Evolutionary conservation across 1,140 invertebrate species (phyloP), one percentile per base, ranked within the genome.

Genomic region (Sarcophaga peregrina): DNA sequence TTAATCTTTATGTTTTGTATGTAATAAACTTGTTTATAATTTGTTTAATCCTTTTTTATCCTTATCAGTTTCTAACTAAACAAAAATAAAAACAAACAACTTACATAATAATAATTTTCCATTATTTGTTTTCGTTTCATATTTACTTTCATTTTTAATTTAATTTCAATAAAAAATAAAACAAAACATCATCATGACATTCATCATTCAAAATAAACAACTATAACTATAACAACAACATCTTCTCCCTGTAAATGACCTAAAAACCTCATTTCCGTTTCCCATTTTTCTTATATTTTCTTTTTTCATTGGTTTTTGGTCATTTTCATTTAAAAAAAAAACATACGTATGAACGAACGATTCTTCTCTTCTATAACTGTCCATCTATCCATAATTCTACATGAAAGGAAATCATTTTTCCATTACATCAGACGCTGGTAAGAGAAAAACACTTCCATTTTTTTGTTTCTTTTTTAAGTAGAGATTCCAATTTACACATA

Each of bases 401-500:
- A 58, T 58, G 54, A 58, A 88, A 96, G 95, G 92, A 95, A 95
- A 93, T 95, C 95, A 88, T 95, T 96, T 87, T 93, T 96, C 90
- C 94, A 95, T 91, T 95, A 95, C 87, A 94, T 96, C 85, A 95
- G 96, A 91, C 95, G 95, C 90, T 96, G 95, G 95, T 96, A 92
- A 95, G 95, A 88, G 91, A 20, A 84, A 83, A 83, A 50, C 10
- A 73, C 47, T 82, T 45, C n/a, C 47, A 46, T 82, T 25, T 48
- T 74, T 20, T n/a, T n/a, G n/a, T n/a, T n/a, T n/a, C n/a, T n/a
- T 11, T n/a, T 25, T 80, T 81, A 37, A 37, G 25, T 37, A 37
- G 25, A 37, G 25, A 37, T 37, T 45, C 3, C n/a, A 73, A 73
- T 62, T 82, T 58, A 37, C 54, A 58, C 54, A 7, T 15, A 58